Base-by-base conservation (phyloP, 1,140 invertebrate genomes). In the Trichogramma pretiosum region DNA sequence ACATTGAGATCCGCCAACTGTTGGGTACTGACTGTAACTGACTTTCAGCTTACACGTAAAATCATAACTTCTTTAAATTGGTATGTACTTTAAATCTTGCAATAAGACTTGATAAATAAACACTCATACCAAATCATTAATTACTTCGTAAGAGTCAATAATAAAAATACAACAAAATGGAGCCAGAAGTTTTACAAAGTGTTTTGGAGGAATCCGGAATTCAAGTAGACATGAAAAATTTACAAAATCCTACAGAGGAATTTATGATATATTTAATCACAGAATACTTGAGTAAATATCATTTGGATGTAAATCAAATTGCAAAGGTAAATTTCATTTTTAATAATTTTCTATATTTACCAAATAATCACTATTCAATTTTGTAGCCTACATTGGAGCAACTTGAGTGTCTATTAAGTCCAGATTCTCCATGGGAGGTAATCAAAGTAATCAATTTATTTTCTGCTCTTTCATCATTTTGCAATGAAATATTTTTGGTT, bases 201-300 rank as follows among this genome's bases (percentile, higher is more conserved):
- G 30, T 49, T 22, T 38, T 64, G 14, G 19, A 47, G 8, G 56
- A 62, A n/a, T 54, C 55, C 11, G 43, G 41, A 9, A 52, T 63
- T 10, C 58, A 58, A 14, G 55, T 58, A 2, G 56, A 52, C 17
- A 53, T 56, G 39, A 37, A 52, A 21, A 56, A 56, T 45, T 28
- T 65, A 7, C 58, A 56, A 48, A 60, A 60, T 52, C 61, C 63
- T 2, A 61, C 57, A 1, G 50, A 61, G 30, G 53, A 63, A 1
- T 65, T 50, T 26, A 37, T 63, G 24, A 23, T 57, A 2, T 58
- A 54, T 13, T 40, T 63, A 7, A 42, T 63, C 2, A 51, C 23
- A 8, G 47, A 46, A 38, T 65, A 63, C 37, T 50, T 65, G n/a
- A 45, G 16, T 17, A 48, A 19, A 26, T 58, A 58, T 42, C 0